Percentiles rank a stretch among this genome's conserved stretches.
These are phyloP conservation scores for Metallyticus violacea DNA, from an alignment of 2,888 invertebrate species.

Conservation along the genomic window DNA sequence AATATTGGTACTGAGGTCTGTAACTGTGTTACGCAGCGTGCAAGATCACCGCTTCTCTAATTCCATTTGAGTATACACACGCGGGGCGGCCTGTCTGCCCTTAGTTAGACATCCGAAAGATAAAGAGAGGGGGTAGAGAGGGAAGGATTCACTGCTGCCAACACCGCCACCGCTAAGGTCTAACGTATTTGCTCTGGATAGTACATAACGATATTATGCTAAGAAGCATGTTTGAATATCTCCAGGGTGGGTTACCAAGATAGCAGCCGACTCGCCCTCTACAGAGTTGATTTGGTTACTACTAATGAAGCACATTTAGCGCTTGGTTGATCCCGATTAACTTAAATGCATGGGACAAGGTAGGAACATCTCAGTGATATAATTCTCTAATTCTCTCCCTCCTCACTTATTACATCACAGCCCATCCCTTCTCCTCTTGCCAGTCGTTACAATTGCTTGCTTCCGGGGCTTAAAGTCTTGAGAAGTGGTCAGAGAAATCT, in stretches of 20 bases:
- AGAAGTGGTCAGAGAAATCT: background rate
- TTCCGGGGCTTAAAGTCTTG: background rate
- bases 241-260: background rate
- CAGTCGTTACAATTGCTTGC: background rate
- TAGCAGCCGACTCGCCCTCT: background rate
- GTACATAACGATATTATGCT: constrained; percentile 14
- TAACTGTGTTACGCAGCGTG: background rate
- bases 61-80: constrained; percentile 1
- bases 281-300: constrained; percentile 7
- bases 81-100: background rate
- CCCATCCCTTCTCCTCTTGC: background rate
- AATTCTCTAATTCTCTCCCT: background rate
- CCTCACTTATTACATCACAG: too few species aligned
- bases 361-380: constrained; percentile 1
- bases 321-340: constrained; percentile 19
- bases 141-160: background rate
- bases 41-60: background rate
- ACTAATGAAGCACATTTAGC: constrained; percentile 18
- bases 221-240: constrained; percentile 16
- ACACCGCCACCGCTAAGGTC: background rate
- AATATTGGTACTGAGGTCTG: background rate
- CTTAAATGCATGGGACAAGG: constrained; percentile 11
- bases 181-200: constrained; percentile 2
- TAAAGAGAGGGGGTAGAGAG: too few species aligned
- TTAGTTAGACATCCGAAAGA: background rate